Base-by-base conservation (phyloP, 2,888 invertebrate genomes). In the Rosalia funebris region DNA sequence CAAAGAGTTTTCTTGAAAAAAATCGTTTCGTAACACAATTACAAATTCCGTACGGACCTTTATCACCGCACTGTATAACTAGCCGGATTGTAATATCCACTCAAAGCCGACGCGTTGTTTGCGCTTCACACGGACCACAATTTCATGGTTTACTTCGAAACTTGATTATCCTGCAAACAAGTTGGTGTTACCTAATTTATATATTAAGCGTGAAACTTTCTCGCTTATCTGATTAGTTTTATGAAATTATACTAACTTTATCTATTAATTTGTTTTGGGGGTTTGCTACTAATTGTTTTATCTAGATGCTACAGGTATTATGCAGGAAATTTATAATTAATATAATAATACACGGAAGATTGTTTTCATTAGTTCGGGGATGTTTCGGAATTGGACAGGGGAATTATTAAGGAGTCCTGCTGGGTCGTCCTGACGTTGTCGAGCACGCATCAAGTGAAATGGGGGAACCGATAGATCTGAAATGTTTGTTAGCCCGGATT, bases 181-280 rank as follows among this genome's bases (percentile, higher is more conserved):
- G 54, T 55, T 55, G 37, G 45, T 45, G 54, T 45, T 55, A 45
- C 45, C 54, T 45, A 55, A 55, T 55, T 55, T 45, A 55, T 45
- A 37, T 37, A 44, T 45, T 55, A 55, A 37, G 20, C 12, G 20
- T 14, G n/a, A 37, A 55, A 44, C 37, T 44, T 55, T 36, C 45
- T 20, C n/a, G 54, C 45, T 55, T 55, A 55, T 37, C 45, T 55
- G 45, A 55, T 55, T 55, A 55, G 17, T 55, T 55, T 55, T 25
- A 44, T 37, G 37, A 20, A 45, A 55, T 55, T 55, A 12, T 36
- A 25, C 39, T 31, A 50, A 50, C 50, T 50, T 50, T 36, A 39
- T 50, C 50, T 48, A 50, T 39, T 50, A 50, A 50, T 50, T 50
- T 50, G 39, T 39, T 50, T 50, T 50, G 50, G 39, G n/a, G 39